These are phyloP conservation scores for Nerophis lumbriciformis DNA, from an alignment of 2,113 vertebrate genomes.

Conservation along the genomic window DNA sequence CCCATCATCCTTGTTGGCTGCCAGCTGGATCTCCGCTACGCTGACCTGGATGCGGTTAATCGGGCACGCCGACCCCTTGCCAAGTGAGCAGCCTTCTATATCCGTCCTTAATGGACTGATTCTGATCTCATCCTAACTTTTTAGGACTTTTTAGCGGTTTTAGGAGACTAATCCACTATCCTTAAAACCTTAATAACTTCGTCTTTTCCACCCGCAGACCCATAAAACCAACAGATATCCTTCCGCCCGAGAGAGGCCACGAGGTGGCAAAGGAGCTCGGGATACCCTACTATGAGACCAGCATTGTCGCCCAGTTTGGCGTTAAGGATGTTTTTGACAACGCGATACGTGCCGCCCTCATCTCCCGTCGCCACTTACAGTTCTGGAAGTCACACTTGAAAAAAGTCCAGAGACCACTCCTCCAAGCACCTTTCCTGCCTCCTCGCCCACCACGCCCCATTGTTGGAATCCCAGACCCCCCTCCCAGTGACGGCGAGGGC, in stretches of 20 bases:
- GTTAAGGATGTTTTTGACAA: conserved; percentile 92
- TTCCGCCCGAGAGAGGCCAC: conserved; percentile 82
- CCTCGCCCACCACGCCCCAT: conserved; percentile 81
- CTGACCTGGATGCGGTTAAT: conserved; percentile 89
- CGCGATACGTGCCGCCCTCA: conserved; percentile 85
- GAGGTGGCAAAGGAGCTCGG: conserved; percentile 89
- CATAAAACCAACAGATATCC: conserved; percentile 86
- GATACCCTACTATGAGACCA: conserved; percentile 87
- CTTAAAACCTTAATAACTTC: conserved; percentile 4
- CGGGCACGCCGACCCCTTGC: conserved; percentile 82
- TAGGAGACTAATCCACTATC: background rate
- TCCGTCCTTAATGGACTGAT: conserved; percentile 20
- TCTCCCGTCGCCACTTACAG: conserved; percentile 85
- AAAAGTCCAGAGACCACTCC: conserved; percentile 81
- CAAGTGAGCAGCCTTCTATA: conserved; percentile 72
- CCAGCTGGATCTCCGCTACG: conserved; percentile 90
- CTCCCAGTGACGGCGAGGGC: conserved; percentile 63
- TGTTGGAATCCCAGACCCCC: conserved; percentile 77
- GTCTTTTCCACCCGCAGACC: conserved; percentile 66
- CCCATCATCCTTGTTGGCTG: conserved; percentile 89
- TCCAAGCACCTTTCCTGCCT: conserved; percentile 84
- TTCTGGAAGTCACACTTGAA: conserved; percentile 91
- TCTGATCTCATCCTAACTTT: conserved; percentile 6
- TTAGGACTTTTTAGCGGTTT: conserved; percentile 3
- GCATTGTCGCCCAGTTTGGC: conserved; percentile 88